Evolutionary conservation across 2,113 vertebrate species (phyloP).

Genomic region (Ibidorhyncha struthersii): DNA sequence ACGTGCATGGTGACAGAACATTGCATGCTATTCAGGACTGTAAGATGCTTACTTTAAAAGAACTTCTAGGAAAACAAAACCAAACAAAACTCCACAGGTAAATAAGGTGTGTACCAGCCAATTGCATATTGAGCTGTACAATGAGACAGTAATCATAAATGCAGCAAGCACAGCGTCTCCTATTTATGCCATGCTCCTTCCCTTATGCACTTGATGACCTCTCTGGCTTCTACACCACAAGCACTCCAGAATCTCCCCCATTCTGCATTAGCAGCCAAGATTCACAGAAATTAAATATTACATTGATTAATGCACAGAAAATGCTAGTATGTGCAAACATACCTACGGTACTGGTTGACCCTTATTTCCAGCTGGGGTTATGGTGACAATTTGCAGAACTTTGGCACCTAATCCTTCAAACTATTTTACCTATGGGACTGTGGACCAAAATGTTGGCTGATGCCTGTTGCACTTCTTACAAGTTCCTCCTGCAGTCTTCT

Average conservation of each 20-base stretch:
- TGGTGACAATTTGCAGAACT: neutral
- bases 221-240: neutral
- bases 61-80: neutral
- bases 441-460: neutral
- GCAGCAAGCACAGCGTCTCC: neutral
- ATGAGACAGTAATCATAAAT: neutral
- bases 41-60: neutral
- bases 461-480: neutral
- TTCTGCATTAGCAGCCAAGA: neutral
- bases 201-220: neutral
- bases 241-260: neutral
- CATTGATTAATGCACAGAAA: neutral
- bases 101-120: neutral
- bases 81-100: neutral
- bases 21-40: neutral
- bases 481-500: neutral
- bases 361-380: neutral
- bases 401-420: neutral
- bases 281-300: neutral
- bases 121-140: neutral
- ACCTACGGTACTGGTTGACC: rapidly evolving
- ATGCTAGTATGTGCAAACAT: neutral
- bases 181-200: neutral
- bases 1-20: neutral
- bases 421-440: neutral